Evolutionary conservation across 2,113 vertebrate species (phyloP), one percentile per base, ranked within the genome.

Genomic region (Halichoeres trimaculatus): DNA sequence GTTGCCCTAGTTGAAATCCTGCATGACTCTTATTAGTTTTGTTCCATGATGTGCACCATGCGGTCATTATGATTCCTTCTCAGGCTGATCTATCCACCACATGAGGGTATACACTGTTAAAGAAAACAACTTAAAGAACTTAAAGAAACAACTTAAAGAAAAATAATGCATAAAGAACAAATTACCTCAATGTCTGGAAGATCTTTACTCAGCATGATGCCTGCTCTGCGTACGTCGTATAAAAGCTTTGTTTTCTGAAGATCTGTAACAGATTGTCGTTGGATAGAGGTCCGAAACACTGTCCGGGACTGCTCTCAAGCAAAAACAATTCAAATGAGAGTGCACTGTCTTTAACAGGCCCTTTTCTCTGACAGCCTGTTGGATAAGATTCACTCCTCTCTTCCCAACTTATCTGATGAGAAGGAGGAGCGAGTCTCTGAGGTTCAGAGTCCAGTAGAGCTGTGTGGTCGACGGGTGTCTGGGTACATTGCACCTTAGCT

Each of bases 111-210:
- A 12, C 11, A 10, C 38, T 13, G 13, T 3, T 11, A 12, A 10
- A 12, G 1, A 3, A 38, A 3, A 40, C 10, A 12, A 40, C 38
- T 9, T 10, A 38, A 38, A 5, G 8, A 1, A 38, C 11, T 38
- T 38, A 38, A 38, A 41, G 10, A 41, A 57, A 19, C 10, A 30
- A 14, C 40, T n/a, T n/a, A 19, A 19, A 35, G 35, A 35, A n/a
- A 34, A 34, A 1, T n/a, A 56, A 35, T 2, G 22, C 3, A 23
- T 2, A 24, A 24, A 24, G 10, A 65, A n/a, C 5, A 4, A 4
- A 8, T 56, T 81, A 94, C 90, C 92, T 94, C 91, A 26, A 93
- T 92, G 50, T 94, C 91, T 57, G 87, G 90, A 14, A 87, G 84
- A 53, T 93, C 92, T 90, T 69, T 93, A 70, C 93, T 92, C 74